Conservation (phyloP, 2,113 vertebrate species). For the Spizaetus ornatus region DNA sequence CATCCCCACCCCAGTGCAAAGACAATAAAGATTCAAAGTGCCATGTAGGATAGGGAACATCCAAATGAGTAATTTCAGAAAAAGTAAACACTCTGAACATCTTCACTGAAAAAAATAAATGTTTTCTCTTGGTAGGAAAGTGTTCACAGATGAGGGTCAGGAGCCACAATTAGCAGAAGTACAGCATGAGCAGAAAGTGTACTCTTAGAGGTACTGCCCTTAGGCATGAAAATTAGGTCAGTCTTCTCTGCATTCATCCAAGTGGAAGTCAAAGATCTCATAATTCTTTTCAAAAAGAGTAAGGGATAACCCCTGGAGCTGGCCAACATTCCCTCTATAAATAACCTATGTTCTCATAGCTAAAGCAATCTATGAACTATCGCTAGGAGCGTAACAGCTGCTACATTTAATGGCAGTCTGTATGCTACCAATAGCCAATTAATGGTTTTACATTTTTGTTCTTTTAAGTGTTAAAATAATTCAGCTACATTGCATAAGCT, state of each 20-base stretch:
- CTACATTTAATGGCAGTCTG: not conserved
- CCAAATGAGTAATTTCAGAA: not conserved
- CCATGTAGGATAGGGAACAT: not conserved
- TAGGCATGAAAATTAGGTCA: slow-evolving; percentile 10
- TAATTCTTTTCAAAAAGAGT: slow-evolving; percentile 45
- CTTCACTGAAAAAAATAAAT: not conserved
- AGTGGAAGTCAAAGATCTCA: slow-evolving; percentile 11
- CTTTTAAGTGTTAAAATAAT: not conserved
- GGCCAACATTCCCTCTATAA: slow-evolving; percentile 57
- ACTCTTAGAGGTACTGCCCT: not conserved
- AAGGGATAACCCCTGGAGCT: slow-evolving; percentile 37
- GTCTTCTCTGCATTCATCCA: not conserved
- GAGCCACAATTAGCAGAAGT: not conserved
- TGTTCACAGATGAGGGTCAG: not conserved
- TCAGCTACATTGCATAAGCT: not conserved
- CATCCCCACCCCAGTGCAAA: too few species aligned
- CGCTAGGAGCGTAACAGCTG: slow-evolving; percentile 19
- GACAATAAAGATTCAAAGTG: not conserved
- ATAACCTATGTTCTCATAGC: slow-evolving; percentile 39
- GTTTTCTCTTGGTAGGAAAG: not conserved
- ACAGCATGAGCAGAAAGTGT: not conserved
- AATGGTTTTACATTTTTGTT: not conserved
- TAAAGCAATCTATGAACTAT: not conserved
- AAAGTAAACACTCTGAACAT: not conserved
- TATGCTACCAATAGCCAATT: not conserved